Percentiles rank a stretch among this genome's conserved stretches.
Conservation (phyloP, 2,113 vertebrate genomes). For the Gymnarchus niloticus region DNA sequence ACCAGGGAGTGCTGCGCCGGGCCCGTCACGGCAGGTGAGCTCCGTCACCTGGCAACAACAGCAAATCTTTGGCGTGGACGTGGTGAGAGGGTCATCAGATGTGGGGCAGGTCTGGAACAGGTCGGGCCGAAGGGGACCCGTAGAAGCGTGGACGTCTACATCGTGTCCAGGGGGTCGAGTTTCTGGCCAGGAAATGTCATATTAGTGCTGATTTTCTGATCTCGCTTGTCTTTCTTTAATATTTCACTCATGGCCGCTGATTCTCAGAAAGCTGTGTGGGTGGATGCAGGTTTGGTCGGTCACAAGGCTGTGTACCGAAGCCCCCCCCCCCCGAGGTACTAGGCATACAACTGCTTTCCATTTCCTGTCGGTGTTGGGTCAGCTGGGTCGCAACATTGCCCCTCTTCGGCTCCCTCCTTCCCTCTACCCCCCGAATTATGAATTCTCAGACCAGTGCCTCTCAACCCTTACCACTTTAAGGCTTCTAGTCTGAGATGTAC, state of each 20-base stretch:
- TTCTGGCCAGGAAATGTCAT: conserved; percentile 35
- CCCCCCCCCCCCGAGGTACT: neutral
- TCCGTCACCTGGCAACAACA: neutral
- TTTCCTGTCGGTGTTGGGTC: neutral
- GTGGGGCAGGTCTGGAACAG: neutral
- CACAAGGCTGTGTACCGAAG: neutral
- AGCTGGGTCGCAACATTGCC: neutral
- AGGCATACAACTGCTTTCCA: neutral
- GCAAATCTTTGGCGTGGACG: neutral
- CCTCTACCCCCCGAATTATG: neutral
- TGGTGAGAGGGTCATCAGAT: neutral
- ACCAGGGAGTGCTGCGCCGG: neutral
- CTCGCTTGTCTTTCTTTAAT: neutral
- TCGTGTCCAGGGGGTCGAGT: conserved; percentile 14
- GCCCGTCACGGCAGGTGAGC: neutral
- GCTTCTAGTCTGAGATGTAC: neutral
- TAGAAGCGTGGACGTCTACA: neutral
- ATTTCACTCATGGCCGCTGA: conserved; percentile 15
- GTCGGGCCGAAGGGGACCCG: conserved; percentile 1
- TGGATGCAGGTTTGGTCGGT: neutral
- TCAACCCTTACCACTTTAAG: neutral
- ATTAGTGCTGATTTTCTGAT: conserved; percentile 26
- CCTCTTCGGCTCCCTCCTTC: neutral
- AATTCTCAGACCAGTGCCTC: neutral
- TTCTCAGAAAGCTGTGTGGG: neutral